Evolutionary conservation across 2,113 vertebrate genomes (phyloP).

Genomic region (Sprattus sprattus): DNA sequence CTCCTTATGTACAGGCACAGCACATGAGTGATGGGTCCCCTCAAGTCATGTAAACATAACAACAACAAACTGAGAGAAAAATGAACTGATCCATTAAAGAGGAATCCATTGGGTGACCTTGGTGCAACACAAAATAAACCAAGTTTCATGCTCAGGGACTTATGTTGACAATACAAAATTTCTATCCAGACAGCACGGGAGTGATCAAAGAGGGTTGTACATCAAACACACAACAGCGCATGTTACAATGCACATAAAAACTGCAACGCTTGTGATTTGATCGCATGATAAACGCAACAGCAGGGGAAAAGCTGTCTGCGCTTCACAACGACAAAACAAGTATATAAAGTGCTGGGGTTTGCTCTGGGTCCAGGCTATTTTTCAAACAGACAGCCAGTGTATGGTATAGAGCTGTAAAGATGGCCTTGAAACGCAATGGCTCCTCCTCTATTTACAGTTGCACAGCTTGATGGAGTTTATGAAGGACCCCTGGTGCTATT

Average conservation of each 20-base stretch:
- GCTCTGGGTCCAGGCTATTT: not conserved
- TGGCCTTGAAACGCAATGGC: not conserved
- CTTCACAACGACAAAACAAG: not conserved
- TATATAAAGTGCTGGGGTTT: not conserved
- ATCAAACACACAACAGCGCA: not conserved
- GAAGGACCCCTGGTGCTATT: constrained; percentile 16
- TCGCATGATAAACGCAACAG: not conserved
- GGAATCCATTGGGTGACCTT: not conserved
- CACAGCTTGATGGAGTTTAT: constrained; percentile 10
- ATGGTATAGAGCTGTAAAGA: not conserved
- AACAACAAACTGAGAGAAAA: not conserved
- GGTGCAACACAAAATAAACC: constrained; percentile 15
- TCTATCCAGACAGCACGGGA: not conserved
- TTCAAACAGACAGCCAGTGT: not conserved
- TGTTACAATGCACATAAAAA: not conserved
- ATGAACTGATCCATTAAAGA: not conserved
- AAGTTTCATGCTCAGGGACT: not conserved
- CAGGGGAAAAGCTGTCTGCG: too few relatives aligned
- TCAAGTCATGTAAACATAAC: constrained; percentile 12
- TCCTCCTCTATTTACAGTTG: constrained; percentile 1
- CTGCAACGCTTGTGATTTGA: not conserved
- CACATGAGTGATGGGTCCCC: constrained; percentile 9
- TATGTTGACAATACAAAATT: not conserved
- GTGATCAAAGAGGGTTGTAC: not conserved
- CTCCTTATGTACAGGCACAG: not conserved